These are phyloP conservation scores for Scaptomyza hsui DNA, from an alignment of 1,140 invertebrate genomes.

Conservation along the genomic window DNA sequence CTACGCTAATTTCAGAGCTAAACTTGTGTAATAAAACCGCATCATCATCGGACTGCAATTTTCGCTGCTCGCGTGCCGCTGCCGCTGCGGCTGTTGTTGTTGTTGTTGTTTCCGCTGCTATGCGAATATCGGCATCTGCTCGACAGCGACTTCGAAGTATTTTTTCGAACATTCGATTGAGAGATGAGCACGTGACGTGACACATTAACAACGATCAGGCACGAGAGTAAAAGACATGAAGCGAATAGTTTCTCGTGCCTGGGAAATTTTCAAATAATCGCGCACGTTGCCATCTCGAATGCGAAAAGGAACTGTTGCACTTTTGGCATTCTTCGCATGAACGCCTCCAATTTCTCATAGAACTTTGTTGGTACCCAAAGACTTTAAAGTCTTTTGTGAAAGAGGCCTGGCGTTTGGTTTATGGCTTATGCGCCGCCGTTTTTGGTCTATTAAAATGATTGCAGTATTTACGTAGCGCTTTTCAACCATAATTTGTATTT, in stretches of 20 bases:
- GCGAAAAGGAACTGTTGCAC: conserved; percentile 11
- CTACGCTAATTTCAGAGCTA: conserved; percentile 76
- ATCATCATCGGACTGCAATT: conserved; percentile 61
- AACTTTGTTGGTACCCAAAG: no score
- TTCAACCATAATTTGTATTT: conserved; percentile 80
- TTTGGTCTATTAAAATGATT: conserved; percentile 83
- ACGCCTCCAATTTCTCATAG: conserved; percentile 71
- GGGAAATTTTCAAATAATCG: no score
- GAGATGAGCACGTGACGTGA: neutral
- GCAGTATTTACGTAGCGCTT: conserved; percentile 82
- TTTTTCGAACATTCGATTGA: neutral
- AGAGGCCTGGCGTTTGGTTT: conserved; percentile 70
- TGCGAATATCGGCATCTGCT: conserved; percentile 27
- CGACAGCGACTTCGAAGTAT: no score
- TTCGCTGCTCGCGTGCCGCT: conserved; percentile 72
- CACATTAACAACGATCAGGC: no score
- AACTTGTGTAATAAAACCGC: conserved; percentile 72
- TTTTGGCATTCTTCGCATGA: conserved; percentile 52
- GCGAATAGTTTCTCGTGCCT: no score
- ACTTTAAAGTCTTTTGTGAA: neutral
- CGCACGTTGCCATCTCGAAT: neutral
- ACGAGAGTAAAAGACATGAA: no score
- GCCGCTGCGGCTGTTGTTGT: neutral
- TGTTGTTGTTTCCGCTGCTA: no score
- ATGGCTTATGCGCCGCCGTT: conserved; percentile 81